Evolutionary conservation across 2,888 invertebrate genomes (phyloP).

Genomic region (Apamea sordens): DNA sequence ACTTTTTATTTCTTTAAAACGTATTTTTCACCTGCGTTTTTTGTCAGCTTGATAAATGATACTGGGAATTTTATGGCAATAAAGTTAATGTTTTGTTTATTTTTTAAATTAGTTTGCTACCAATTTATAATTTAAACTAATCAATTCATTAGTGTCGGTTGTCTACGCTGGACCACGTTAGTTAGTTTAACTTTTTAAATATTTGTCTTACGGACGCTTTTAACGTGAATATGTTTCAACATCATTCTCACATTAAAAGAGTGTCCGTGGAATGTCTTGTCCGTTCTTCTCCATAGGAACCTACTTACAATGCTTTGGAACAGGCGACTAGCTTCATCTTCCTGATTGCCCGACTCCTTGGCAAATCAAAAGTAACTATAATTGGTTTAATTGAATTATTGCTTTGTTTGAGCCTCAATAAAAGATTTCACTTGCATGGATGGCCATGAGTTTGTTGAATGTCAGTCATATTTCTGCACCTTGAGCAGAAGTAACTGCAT

Average conservation of each 20-base stretch:
- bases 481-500: background rate
- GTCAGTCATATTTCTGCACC: background rate
- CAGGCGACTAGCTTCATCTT: background rate
- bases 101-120: slow-evolving; percentile 10
- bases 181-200: background rate
- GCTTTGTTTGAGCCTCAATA: background rate
- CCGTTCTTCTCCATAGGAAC: background rate
- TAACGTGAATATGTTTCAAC: background rate
- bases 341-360: background rate
- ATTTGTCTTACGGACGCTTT: background rate
- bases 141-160: background rate
- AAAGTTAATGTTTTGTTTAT: slow-evolving; percentile 8
- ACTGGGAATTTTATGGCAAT: slow-evolving; percentile 28
- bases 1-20: slow-evolving; percentile 28
- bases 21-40: slow-evolving; percentile 33
- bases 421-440: background rate
- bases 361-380: background rate
- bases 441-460: slow-evolving; percentile 1
- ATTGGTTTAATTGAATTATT: background rate
- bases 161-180: background rate
- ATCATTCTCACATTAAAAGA: background rate
- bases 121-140: slow-evolving; percentile 19
- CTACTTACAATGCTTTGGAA: background rate
- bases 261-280: background rate
- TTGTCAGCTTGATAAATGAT: slow-evolving; percentile 36